phyloP scores from a whole-genome alignment of 2,797 vertebrate species.

The Pangasius krempfi region DNA sequence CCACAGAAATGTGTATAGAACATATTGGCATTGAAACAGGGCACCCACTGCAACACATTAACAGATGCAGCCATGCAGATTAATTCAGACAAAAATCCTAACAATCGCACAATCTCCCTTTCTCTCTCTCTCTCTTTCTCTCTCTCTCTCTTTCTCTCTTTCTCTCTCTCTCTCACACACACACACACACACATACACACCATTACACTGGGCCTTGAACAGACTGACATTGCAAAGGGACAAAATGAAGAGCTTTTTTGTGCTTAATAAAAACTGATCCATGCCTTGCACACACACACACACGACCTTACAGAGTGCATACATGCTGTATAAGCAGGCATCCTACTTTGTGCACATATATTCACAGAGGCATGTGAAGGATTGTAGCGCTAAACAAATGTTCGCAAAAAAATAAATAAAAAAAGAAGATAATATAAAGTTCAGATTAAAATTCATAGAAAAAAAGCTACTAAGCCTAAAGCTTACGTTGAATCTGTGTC shows the following conservation, averaged over 20 bases:
- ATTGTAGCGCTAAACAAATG: background rate
- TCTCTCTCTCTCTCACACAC: conserved; percentile 24
- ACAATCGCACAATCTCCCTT: conserved; percentile 15
- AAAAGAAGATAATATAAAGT: background rate
- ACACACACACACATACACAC: background rate
- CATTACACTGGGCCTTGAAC: conserved; percentile 51
- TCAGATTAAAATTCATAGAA: background rate
- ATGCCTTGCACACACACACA: conserved; percentile 48
- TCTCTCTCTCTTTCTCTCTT: conserved; percentile 17
- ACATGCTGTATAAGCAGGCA: background rate
- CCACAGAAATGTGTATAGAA: conserved; percentile 25
- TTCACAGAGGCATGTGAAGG: background rate
- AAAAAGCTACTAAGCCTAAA: background rate
- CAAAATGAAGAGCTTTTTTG: conserved; percentile 70
- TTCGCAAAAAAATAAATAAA: background rate
- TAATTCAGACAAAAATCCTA: conserved; percentile 53
- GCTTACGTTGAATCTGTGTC: background rate
- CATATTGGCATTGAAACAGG: conserved; percentile 40
- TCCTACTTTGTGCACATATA: background rate
- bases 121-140: conserved; percentile 14
- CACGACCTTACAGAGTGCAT: conserved; percentile 28
- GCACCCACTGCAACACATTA: conserved; percentile 54
- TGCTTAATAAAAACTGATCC: conserved; percentile 79
- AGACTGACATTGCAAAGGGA: conserved; percentile 73
- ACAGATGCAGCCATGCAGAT: conserved; percentile 58